Evolutionary conservation across 2,797 vertebrate species (phyloP).

Genomic region (Lates japonicus): DNA sequence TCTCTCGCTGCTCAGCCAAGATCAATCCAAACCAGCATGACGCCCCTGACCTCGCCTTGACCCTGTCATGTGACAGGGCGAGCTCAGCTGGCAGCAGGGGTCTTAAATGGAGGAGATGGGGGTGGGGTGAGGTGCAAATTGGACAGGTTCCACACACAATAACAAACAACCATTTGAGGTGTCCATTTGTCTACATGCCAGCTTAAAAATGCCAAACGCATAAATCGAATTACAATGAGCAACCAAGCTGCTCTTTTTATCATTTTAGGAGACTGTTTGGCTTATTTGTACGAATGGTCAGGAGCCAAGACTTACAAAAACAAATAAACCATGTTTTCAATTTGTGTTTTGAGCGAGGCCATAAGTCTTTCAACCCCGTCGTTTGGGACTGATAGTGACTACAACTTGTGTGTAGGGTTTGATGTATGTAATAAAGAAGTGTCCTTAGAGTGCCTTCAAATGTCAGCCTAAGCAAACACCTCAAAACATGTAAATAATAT

Average conservation of each 20-base stretch:
- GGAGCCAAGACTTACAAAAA: conserved; percentile 41
- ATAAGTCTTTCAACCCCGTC: conserved; percentile 31
- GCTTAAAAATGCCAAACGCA: conserved; percentile 74
- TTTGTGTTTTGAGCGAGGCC: conserved; percentile 34
- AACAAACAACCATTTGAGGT: conserved; percentile 70
- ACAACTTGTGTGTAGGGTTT: conserved; percentile 37
- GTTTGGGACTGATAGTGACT: conserved; percentile 43
- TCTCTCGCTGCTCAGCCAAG: conserved; percentile 83
- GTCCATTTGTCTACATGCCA: conserved; percentile 74
- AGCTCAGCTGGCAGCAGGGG: conserved; percentile 65
- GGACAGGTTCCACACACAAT: conserved; percentile 60
- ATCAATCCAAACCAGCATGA: conserved; percentile 84
- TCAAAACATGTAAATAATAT: conserved; percentile 62
- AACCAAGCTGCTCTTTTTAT: conserved; percentile 75
- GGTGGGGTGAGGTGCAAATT: conserved; percentile 16
- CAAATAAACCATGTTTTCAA: conserved; percentile 53
- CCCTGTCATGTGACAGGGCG: conserved; percentile 79
- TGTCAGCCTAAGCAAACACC: conserved; percentile 35
- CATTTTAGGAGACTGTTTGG: conserved; percentile 55
- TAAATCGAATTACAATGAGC: too few relatives aligned
- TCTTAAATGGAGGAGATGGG: conserved; percentile 20
- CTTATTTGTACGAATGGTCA: conserved; percentile 52
- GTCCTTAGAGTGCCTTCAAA: conserved; percentile 54
- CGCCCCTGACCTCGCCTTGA: conserved; percentile 79
- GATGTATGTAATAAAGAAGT: conserved; percentile 54